Base-by-base conservation (phyloP, 2,888 invertebrate species). In the Drosophila mettleri region DNA sequence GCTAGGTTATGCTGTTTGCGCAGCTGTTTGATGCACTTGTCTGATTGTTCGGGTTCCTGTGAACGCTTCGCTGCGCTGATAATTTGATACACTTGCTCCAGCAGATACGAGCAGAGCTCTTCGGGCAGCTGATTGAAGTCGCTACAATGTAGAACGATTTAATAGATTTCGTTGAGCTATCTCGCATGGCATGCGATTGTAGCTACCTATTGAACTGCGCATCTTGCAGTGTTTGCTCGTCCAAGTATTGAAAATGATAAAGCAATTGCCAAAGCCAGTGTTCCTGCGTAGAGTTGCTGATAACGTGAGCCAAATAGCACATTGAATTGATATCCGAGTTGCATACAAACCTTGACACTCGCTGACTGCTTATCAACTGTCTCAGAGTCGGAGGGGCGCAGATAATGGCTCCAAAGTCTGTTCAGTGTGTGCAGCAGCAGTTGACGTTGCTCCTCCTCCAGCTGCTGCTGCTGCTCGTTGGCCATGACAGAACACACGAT, bases 21-120 rank as follows among this genome's bases (percentile, higher is more conserved):
- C 34, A 85, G 73, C 62, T 74, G 69, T 53, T 82, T 81, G 2
- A 88, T 79, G 70, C 83, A 84, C 24, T 77, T 86, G 20, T 64
- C 66, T 34, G 70, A 71, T 43, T 77, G 74, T 24, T 84, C 85
- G 14, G 62, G 34, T 29, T 75, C 76, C 36, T 78, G 73, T 9
- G 86, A 89, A 29, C 88, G 81, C 55, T 90, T 82, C 0, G 92
- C 91, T 48, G 89, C 84, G 61, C 91, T 91, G 29, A 92, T 92
- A 49, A 92, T 92, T 61, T 90, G 90, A 75, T 91, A 91, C 8
- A 92, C 90, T 61, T 90, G 86, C 66, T 91, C 89, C 64, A 92
- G 69, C 45, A 92, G 73, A 76, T 89, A 92, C 3, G 90, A 91
- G 33, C 91, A 91, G 18, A 92, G 69, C 59, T 92, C 91, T 49